Evolutionary conservation across 2,797 vertebrate species (phyloP), one percentile per base, ranked within the genome.

Genomic region (Myiothlypis chrysogaster): DNA sequence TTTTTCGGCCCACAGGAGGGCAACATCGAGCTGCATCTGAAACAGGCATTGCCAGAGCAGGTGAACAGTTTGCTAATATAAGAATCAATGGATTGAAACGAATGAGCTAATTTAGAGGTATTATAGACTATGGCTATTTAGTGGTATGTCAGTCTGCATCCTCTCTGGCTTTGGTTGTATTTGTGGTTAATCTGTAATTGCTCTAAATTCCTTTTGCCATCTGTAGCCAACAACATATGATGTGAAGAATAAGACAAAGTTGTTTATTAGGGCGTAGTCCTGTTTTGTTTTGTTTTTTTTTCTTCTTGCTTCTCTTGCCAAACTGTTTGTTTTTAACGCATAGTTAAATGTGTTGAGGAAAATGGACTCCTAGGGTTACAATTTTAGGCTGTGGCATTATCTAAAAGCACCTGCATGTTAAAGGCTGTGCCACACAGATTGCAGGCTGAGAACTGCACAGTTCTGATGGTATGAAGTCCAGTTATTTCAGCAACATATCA

Each of bases 11-110:
- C 98, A 98, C 97, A 95, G 97, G 98, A 97, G 97, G 97, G 97
- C 98, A 98, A 97, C 97, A 92, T 98, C 97, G 97, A 97, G 97
- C 96, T 95, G 71, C 46, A 73, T 88, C 93, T 97, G 91, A 96
- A 90, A 32, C 34, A 78, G n/a, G 24, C 79, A 61, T 76, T 89
- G 57, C 46, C 64, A 88, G 87, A 89, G 23, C 89, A 94, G 90
- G 75, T 95, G 94, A 75, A 71, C 84, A 75, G 82, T 59, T 73
- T 92, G 91, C 94, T 97, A 87, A 95, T 96, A 83, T 75, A 93
- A 94, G 80, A 97, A 95, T 97, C 95, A 97, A 96, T 97, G 72
- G 92, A 84, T 83, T 91, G 78, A 93, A 97, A 93, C 6, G 9
- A 95, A 93, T 94, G 68, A 93, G 65, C 88, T 94, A 63, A 95